Evolutionary conservation across 2,113 vertebrate genomes (phyloP).

Genomic region (Corynorhinus townsendii): DNA sequence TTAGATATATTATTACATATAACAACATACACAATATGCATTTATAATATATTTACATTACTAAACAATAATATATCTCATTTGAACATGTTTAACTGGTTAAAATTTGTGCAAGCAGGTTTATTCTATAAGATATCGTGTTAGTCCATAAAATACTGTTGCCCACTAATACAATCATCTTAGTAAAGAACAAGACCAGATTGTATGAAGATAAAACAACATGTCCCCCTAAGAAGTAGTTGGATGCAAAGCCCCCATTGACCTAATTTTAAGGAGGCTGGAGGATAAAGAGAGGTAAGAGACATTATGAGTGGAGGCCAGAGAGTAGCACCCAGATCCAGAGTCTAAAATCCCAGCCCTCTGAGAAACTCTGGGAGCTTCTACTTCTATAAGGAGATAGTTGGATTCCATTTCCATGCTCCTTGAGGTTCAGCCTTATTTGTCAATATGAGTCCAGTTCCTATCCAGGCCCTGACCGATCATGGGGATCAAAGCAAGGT

Average conservation of each 20-base stretch:
- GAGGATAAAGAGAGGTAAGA: too few relatives aligned
- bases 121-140: background rate
- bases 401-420: background rate
- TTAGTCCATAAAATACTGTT: accelerated
- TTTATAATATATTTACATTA: background rate
- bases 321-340: accelerated
- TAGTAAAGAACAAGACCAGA: background rate
- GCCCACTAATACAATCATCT: too few relatives aligned
- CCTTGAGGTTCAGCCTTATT: background rate
- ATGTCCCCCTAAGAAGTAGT: accelerated
- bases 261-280: too few relatives aligned
- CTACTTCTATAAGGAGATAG: background rate
- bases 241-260: background rate
- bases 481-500: accelerated
- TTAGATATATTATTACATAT: background rate
- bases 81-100: background rate
- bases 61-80: background rate
- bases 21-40: background rate
- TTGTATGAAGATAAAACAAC: accelerated
- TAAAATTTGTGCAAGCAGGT: too few relatives aligned
- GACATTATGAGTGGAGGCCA: accelerated
- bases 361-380: background rate
- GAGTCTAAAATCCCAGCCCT: background rate
- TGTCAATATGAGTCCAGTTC: too few relatives aligned
- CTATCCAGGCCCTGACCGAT: accelerated